A percentile compares a stretch with the other conserved stretches of the same genome.
Evolutionary conservation across 2,888 invertebrate species (phyloP).

Genomic region (Spialia ferax): DNA sequence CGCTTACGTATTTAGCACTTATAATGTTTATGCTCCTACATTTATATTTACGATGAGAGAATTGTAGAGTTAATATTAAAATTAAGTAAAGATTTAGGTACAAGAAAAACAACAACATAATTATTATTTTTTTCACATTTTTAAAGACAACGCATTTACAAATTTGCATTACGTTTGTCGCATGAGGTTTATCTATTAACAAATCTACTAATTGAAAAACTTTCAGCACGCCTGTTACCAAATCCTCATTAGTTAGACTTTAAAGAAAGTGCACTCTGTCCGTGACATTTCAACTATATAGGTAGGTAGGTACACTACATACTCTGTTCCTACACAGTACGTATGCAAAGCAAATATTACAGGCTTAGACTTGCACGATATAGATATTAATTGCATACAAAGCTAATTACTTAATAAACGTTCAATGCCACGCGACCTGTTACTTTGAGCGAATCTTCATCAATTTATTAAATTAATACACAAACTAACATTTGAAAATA

Average conservation of each 20-base stretch:
- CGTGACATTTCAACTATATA: slow-evolving; percentile 36
- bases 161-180: too few relatives aligned
- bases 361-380: slow-evolving; percentile 26
- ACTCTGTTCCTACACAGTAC: not conserved
- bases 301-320: not conserved
- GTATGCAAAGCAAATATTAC: slow-evolving; percentile 17
- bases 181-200: not conserved
- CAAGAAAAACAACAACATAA: too few relatives aligned
- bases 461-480: slow-evolving; percentile 29
- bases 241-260: slow-evolving; percentile 38
- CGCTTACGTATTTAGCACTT: too few relatives aligned
- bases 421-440: slow-evolving; percentile 37
- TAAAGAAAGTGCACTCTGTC: slow-evolving; percentile 39
- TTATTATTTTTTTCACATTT: too few relatives aligned
- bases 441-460: slow-evolving; percentile 28
- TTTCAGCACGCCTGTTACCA: slow-evolving; percentile 23
- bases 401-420: slow-evolving; percentile 38
- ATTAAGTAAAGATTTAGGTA: too few relatives aligned
- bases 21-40: too few relatives aligned
- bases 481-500: slow-evolving; percentile 15
- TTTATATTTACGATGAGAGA: too few relatives aligned
- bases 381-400: slow-evolving; percentile 39
- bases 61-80: too few relatives aligned
- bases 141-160: too few relatives aligned
- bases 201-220: not conserved